Evolutionary conservation across 2,797 vertebrate genomes (phyloP).

Genomic region (Choloepus didactylus): DNA sequence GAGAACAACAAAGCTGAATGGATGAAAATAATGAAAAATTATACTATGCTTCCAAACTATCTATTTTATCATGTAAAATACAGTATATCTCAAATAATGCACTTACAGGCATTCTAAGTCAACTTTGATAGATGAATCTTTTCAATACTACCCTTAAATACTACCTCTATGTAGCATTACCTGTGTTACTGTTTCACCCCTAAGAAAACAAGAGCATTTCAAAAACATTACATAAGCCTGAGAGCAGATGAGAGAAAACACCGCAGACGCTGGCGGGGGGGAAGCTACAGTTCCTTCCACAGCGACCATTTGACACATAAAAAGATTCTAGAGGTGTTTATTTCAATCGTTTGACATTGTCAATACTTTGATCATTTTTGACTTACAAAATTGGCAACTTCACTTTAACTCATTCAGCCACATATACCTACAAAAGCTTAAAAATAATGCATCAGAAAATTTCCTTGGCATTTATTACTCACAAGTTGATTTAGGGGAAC

Average conservation of each 20-base stretch:
- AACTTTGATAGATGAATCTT: background rate
- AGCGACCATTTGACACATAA: constrained; percentile 60
- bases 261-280: background rate
- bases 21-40: constrained; percentile 85
- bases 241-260: constrained; percentile 1
- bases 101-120: constrained; percentile 39
- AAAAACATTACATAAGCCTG: constrained; percentile 78
- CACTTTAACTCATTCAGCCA: background rate
- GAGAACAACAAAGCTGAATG: constrained; percentile 84
- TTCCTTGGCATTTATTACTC: background rate
- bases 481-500: constrained; percentile 49
- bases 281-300: constrained; percentile 33
- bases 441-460: constrained; percentile 43
- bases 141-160: background rate
- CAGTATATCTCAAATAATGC: constrained; percentile 23
- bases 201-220: constrained; percentile 42
- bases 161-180: background rate
- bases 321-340: constrained; percentile 12
- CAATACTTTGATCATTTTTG: constrained; percentile 1
- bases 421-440: background rate
- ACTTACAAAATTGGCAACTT: background rate
- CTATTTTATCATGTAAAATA: constrained; percentile 63
- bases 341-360: constrained; percentile 48
- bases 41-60: constrained; percentile 13
- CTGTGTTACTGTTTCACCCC: background rate